Evolutionary conservation across 1,140 invertebrate genomes (phyloP), one percentile per base, ranked within the genome.

Genomic region (Lucilia cuprina): DNA sequence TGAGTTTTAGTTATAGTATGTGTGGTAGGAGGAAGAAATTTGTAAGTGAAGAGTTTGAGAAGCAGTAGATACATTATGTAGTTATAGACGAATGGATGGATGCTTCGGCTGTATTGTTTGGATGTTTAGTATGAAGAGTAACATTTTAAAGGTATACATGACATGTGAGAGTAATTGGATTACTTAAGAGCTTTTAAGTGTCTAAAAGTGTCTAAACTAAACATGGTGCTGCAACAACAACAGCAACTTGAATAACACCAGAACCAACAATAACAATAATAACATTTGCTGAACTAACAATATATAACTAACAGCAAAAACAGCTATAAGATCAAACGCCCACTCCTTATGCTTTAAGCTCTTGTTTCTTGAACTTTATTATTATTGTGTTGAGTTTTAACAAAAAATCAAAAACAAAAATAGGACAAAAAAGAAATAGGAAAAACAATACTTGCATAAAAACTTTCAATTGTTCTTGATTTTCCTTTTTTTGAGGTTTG

Each of bases 161-260:
- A 80, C 77, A 80, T 80, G 77, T 80, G 77, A 80, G 77, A 80
- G 77, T 80, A 80, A 80, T 80, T 80, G 77, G 77, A 80, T 80
- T 80, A 80, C 77, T 80, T 80, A 80, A 80, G 77, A 80, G 77
- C 77, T 80, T 80, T 80, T 80, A 80, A 80, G 77, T 80, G 77
- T 78, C 75, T 78, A 47, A 78, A 78, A 78, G 75, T 78, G 75
- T 80, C 77, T 80, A 80, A 70, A 80, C 77, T 80, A 49, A 80
- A 80, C 77, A 80, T 19, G 77, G 77, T 80, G 47, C 65, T 21
- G 9, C 7, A 70, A 70, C 65, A 70, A 25, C 65, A 70, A 25
- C 14, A 60, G 12, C 65, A 70, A 25, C 14, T 14, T n/a, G 14
- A 60, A 14, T 17, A 60, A 60, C 55, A 60, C 13, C n/a, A 60